Evolutionary conservation across 2,797 vertebrate genomes (phyloP).

Genomic region (Alfaro cultratus): DNA sequence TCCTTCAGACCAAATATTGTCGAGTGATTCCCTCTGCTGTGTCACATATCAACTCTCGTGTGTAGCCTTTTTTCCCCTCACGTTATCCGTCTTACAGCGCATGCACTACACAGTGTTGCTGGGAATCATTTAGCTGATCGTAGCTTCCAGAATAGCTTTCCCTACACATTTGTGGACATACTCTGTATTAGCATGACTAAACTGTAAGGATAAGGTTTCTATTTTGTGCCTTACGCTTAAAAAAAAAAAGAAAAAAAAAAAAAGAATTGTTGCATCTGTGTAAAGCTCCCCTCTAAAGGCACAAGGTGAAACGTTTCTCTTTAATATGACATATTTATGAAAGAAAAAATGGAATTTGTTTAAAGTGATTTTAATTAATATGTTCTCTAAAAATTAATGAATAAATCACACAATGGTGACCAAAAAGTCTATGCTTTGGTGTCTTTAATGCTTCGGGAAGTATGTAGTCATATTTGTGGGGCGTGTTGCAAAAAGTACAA

Average conservation of each 20-base stretch:
- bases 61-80: conserved; percentile 30
- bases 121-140: conserved; percentile 75
- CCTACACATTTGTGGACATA: conserved; percentile 77
- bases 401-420: conserved; percentile 78
- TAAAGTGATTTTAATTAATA: conserved; percentile 82
- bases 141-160: conserved; percentile 81
- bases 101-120: conserved; percentile 72
- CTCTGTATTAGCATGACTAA: conserved; percentile 86
- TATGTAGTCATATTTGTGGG: neutral
- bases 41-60: conserved; percentile 35
- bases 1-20: conserved; percentile 73
- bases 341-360: conserved; percentile 78
- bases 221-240: conserved; percentile 92
- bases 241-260: conserved; percentile 20
- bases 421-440: conserved; percentile 28
- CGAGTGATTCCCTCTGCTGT: conserved; percentile 49
- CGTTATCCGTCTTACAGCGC: conserved; percentile 69
- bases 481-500: neutral
- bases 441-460: conserved; percentile 1
- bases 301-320: conserved; percentile 83
- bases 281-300: conserved; percentile 72
- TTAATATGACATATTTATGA: conserved; percentile 88
- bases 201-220: conserved; percentile 76
- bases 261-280: conserved; percentile 64
- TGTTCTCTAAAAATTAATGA: conserved; percentile 82